These are phyloP conservation scores for Gobionotothen gibberifrons DNA, from an alignment of 2,797 vertebrate species.

Conservation along the genomic window DNA sequence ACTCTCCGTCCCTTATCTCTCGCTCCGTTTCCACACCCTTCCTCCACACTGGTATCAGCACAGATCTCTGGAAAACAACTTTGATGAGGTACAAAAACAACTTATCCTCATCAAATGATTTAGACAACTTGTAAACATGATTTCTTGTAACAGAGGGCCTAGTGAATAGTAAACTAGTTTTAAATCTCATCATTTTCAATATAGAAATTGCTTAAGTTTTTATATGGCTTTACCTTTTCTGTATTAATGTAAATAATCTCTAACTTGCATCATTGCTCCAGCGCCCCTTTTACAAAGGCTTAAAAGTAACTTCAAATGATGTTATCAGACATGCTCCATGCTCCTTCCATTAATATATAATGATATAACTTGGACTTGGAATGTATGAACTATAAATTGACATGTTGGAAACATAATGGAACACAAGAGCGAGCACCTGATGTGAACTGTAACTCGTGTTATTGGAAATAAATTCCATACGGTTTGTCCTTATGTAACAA, in stretches of 20 bases:
- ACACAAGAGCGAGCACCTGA: background rate
- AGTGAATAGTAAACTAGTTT: too few relatives aligned
- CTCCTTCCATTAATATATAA: background rate
- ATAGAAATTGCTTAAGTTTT: background rate
- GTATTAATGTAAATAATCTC: too few relatives aligned
- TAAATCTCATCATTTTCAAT: too few relatives aligned
- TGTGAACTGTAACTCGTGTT: background rate
- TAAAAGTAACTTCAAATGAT: too few relatives aligned
- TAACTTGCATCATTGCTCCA: too few relatives aligned
- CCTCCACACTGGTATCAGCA: constrained; percentile 59
- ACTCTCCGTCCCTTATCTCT: constrained; percentile 61
- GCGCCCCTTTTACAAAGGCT: too few relatives aligned
- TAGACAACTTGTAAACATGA: background rate
- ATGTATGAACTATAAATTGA: background rate
- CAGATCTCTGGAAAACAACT: constrained; percentile 57
- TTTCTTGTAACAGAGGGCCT: too few relatives aligned
- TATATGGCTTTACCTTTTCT: too few relatives aligned
- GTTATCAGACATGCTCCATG: too few relatives aligned
- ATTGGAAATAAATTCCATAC: background rate
- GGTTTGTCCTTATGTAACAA: background rate
- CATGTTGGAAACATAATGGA: background rate
- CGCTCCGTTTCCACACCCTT: constrained; percentile 53
- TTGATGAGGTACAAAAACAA: background rate
- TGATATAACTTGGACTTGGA: background rate
- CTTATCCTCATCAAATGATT: background rate